Base-by-base conservation (phyloP, 2,888 invertebrate species). In the Bursaphelenchus okinawaensis region DNA sequence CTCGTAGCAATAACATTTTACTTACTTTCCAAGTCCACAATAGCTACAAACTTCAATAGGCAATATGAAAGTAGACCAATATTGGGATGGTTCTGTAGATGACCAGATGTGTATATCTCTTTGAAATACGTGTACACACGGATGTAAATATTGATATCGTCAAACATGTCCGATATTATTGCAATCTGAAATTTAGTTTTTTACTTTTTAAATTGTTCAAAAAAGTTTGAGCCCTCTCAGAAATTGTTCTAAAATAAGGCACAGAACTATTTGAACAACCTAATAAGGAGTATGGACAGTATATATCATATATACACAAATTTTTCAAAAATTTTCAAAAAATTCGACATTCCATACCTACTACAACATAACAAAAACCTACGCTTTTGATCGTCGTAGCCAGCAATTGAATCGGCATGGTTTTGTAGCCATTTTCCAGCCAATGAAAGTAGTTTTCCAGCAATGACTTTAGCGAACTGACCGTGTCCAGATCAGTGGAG, bases 381-480 rank as follows among this genome's bases (percentile, higher is more conserved):
- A 79, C 74, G 26, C 79, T 68, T 64, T 71, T 66, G 0, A 79
- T 59, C 24, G 73, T 74, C 1, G 75, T 66, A 7, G 72, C 62
- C 1, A 77, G 68, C 3, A 79, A 65, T 0, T 66, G 55, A 26
- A 74, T 65, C 7, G 79, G 72, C 27, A 79, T 66, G 50, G 63
- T 61, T 19, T 73, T 68, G 8, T 78, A 64, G 23, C 77, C 79
- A 52, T 72, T 69, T 22, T 71, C 66, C 63, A 74, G 75, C 81
- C 81, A 81, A 61, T 80, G 80, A 7, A 75, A 70, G 59, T 74
- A 81, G 55, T 76, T 81, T 52, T 77, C 77, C 61, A 80, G 73
- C 7, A 80, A 69, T 20, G 78, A 75, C n/a, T 72, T 68, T 27
- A 80, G 72, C 56, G 76, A 75, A 0, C 79, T 79, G 12, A 75